Conservation (phyloP, 2,888 invertebrate genomes). For the Timema podura region DNA sequence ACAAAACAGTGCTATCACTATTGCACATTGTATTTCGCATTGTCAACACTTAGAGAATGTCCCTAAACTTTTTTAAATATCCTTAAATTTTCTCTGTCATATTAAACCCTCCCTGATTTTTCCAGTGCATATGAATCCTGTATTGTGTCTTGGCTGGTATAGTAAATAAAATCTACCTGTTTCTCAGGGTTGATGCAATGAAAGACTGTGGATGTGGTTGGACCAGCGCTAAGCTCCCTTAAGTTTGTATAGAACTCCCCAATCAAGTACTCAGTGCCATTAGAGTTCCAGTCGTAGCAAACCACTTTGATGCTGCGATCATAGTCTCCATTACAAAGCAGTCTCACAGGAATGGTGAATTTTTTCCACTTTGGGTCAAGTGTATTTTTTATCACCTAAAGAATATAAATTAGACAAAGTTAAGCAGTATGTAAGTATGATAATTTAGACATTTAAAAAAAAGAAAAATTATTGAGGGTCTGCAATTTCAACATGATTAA, state of each 20-base stretch:
- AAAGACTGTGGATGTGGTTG: constrained; percentile 40
- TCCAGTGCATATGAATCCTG: too few relatives aligned
- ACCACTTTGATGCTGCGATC: constrained; percentile 48
- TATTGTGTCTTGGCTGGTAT: too few relatives aligned
- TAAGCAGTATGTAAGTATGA: too few relatives aligned
- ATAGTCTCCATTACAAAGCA: constrained; percentile 49
- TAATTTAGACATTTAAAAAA: not conserved
- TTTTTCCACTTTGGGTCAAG: constrained; percentile 51
- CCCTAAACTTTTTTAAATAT: too few relatives aligned
- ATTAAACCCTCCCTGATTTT: too few relatives aligned
- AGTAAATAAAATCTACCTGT: too few relatives aligned
- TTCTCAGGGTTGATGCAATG: constrained; percentile 42
- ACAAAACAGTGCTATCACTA: too few relatives aligned
- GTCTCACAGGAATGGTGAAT: constrained; percentile 44
- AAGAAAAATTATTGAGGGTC: not conserved
- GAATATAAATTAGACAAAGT: constrained; percentile 16
- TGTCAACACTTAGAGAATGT: too few relatives aligned
- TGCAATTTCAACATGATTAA: not conserved
- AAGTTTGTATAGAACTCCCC: constrained; percentile 46
- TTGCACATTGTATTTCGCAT: too few relatives aligned
- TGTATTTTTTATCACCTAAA: constrained; percentile 44
- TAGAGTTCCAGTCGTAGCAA: constrained; percentile 50
- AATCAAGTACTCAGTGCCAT: constrained; percentile 47
- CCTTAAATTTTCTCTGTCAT: too few relatives aligned
- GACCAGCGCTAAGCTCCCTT: constrained; percentile 42